Evolutionary conservation across 2,888 invertebrate species (phyloP).

Genomic region (Diadegma fenestrale): DNA sequence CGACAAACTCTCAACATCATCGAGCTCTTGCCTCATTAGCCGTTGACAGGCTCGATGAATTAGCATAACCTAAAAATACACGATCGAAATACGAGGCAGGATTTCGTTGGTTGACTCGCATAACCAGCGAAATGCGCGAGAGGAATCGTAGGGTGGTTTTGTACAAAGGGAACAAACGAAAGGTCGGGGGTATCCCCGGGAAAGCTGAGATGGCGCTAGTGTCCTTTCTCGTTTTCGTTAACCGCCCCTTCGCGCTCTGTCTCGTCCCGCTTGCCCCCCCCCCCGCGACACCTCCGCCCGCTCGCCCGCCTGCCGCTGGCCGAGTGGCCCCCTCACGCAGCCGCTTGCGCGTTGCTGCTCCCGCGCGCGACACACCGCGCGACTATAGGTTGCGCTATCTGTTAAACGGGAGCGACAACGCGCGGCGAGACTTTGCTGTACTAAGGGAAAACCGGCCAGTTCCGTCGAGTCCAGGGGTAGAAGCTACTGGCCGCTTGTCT

Average conservation of each 20-base stretch:
- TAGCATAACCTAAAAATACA: background rate
- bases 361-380: background rate
- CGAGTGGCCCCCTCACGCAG: too few species aligned
- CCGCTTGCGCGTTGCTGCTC: background rate
- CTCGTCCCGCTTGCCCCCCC: background rate
- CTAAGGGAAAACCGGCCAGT: conserved; percentile 73
- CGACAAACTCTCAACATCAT: too few species aligned
- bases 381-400: conserved; percentile 83
- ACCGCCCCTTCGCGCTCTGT: background rate
- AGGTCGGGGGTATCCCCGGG: conserved; percentile 30
- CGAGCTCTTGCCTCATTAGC: too few species aligned
- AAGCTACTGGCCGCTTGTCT: conserved; percentile 87
- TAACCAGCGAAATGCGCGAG: conserved; percentile 40
- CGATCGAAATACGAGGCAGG: background rate
- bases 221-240: conserved; percentile 64
- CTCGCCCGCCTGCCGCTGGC: too few species aligned
- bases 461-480: conserved; percentile 86
- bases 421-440: conserved; percentile 77
- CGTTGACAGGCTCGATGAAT: background rate
- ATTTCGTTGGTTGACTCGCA: background rate
- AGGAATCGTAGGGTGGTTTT: conserved; percentile 2
- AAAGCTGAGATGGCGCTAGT: conserved; percentile 32
- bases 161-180: conserved; percentile 14
- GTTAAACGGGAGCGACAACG: conserved; percentile 85
- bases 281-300: background rate